These are phyloP conservation scores for Orthosia cruda DNA, from an alignment of 2,888 invertebrate species.

Conservation along the genomic window DNA sequence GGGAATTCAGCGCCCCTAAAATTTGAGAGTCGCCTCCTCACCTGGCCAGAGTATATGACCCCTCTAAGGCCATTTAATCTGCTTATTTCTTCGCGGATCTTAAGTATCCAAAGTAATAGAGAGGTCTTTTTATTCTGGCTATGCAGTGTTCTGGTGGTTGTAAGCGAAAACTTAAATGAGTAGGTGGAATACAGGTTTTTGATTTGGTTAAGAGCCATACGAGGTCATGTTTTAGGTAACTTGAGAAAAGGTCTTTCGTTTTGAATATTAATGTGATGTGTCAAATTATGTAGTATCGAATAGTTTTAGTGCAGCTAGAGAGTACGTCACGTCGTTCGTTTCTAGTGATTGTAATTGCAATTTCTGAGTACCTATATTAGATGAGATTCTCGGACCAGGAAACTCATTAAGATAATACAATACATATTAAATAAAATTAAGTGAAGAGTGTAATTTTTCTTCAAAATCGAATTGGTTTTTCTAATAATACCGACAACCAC, in stretches of 20 bases:
- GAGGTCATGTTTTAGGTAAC: slow-evolving; percentile 33
- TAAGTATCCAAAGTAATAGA: slow-evolving; percentile 47
- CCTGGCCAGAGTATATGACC: slow-evolving; percentile 54
- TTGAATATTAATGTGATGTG: not conserved
- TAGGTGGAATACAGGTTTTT: slow-evolving; percentile 51
- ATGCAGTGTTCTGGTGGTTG: slow-evolving; percentile 54
- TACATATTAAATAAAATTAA: no score
- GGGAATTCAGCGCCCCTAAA: slow-evolving; percentile 72
- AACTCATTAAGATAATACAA: no score
- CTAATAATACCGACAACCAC: no score
- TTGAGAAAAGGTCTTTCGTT: not conserved
- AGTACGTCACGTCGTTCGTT: not conserved
- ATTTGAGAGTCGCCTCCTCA: slow-evolving; percentile 69
- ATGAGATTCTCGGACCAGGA: not conserved
- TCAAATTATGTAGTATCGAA: not conserved
- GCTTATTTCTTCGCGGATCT: slow-evolving; percentile 37
- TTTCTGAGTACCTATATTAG: not conserved
- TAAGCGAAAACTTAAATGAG: slow-evolving; percentile 74
- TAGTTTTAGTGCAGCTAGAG: not conserved
- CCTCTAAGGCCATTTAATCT: slow-evolving; percentile 46
- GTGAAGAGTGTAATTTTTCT: no score
- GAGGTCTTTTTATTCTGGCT: slow-evolving; percentile 51
- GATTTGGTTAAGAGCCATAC: slow-evolving; percentile 46
- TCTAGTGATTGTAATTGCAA: no score
- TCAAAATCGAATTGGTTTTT: no score